Percentiles rank a stretch among this genome's conserved stretches.
Evolutionary conservation across 2,888 invertebrate genomes (phyloP).

Genomic region (Mesorhabditis sp.): DNA sequence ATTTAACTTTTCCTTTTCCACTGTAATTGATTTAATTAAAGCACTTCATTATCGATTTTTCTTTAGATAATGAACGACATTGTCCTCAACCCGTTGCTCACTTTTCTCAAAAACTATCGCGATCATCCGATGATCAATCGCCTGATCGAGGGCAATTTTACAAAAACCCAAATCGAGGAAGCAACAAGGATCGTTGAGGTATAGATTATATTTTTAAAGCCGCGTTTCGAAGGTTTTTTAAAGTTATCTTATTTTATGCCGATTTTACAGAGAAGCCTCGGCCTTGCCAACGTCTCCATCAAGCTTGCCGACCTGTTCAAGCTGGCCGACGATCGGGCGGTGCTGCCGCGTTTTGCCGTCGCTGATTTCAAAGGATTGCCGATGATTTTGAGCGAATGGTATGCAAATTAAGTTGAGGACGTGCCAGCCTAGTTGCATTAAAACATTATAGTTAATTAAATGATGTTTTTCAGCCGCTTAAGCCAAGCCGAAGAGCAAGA

Average conservation of each 20-base stretch:
- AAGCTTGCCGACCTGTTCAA: constrained; percentile 3
- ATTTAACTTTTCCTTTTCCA: too few relatives aligned
- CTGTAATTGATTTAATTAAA: too few relatives aligned
- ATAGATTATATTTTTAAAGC: too few relatives aligned
- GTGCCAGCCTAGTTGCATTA: too few relatives aligned
- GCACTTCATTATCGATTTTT: too few relatives aligned
- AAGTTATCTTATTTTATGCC: too few relatives aligned
- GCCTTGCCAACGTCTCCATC: neutral
- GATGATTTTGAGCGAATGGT: neutral
- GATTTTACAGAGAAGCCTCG: too few relatives aligned
- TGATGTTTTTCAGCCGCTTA: too few relatives aligned
- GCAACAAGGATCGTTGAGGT: neutral
- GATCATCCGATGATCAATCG: neutral
- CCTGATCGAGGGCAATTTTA: neutral
- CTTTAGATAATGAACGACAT: neutral
- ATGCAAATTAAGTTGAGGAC: too few relatives aligned
- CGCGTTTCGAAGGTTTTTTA: too few relatives aligned
- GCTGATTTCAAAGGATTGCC: neutral
- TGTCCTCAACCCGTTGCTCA: neutral
- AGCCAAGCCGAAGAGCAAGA: too few relatives aligned
- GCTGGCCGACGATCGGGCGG: neutral
- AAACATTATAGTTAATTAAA: too few relatives aligned
- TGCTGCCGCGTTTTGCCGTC: neutral
- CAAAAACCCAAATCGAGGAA: neutral
- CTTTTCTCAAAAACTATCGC: neutral